phyloP scores from a whole-genome alignment of 2,888 invertebrate genomes.

The Parascotia fuliginaria region DNA sequence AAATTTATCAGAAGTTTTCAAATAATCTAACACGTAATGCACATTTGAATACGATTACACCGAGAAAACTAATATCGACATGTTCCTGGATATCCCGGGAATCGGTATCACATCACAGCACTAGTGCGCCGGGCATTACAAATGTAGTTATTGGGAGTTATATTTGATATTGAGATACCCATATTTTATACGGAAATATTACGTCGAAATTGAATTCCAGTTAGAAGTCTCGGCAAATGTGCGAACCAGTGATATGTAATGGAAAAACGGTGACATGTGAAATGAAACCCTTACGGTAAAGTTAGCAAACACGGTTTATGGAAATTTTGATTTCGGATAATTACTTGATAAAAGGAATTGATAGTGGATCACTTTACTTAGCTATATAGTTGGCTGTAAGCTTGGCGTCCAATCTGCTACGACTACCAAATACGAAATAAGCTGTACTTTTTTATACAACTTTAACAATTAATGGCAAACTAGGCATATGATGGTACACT shows the following conservation, averaged over 20 bases:
- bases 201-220: conserved; percentile 48
- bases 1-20: neutral
- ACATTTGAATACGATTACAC: conserved; percentile 26
- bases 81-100: conserved; percentile 29
- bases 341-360: no score
- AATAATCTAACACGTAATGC: neutral
- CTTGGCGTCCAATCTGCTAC: no score
- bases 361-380: no score
- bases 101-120: conserved; percentile 32
- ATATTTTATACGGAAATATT: conserved; percentile 42
- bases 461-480: no score
- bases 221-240: conserved; percentile 19
- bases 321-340: no score
- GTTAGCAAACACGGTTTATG: no score
- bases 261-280: neutral
- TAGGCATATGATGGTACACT: no score
- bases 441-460: no score
- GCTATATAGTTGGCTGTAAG: no score
- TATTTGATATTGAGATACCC: conserved; percentile 46
- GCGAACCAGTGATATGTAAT: conserved; percentile 17
- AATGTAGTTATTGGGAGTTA: conserved; percentile 51
- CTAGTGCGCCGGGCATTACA: conserved; percentile 48
- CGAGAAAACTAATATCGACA: conserved; percentile 35
- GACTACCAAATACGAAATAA: no score
- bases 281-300: neutral